Percentiles rank a stretch among this genome's conserved stretches.
phyloP scores from a whole-genome alignment of 2,888 invertebrate genomes.

The Holacanthella duospinosa region DNA sequence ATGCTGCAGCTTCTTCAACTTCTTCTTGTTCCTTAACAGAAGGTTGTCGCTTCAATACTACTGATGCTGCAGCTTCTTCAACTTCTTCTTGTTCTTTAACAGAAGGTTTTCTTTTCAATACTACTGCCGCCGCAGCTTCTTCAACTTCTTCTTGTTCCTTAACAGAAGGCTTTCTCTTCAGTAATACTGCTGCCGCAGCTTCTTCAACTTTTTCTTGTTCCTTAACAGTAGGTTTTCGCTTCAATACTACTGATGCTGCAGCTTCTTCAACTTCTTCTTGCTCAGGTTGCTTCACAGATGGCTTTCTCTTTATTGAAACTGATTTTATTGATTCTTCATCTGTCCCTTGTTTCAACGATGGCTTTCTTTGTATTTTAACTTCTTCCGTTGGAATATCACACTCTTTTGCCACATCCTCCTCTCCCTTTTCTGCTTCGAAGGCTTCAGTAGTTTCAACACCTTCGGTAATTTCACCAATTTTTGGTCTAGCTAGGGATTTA shows the following conservation, averaged over 20 bases:
- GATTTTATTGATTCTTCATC: neutral
- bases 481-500: neutral
- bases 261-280: constrained; percentile 16
- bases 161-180: constrained; percentile 34
- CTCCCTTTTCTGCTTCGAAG: constrained; percentile 13
- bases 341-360: constrained; percentile 11
- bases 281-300: too few species aligned
- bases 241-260: constrained; percentile 33
- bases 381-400: neutral
- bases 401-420: constrained; percentile 17
- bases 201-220: constrained; percentile 16
- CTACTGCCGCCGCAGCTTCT: constrained; percentile 39
- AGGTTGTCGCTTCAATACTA: neutral
- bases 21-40: constrained; percentile 7
- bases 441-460: constrained; percentile 16
- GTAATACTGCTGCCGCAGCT: constrained; percentile 27
- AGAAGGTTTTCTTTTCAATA: constrained; percentile 32
- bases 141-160: constrained; percentile 34
- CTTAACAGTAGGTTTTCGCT: constrained; percentile 28
- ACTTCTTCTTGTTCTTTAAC: constrained; percentile 31
- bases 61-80: constrained; percentile 17
- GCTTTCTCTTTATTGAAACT: constrained; percentile 34
- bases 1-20: constrained; percentile 15
- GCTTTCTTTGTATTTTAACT: constrained; percentile 41
- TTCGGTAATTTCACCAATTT: constrained; percentile 20